Percentiles rank a stretch among this genome's conserved stretches.
These are phyloP conservation scores for Lota lota DNA, from an alignment of 2,113 vertebrate genomes.

Conservation along the genomic window DNA sequence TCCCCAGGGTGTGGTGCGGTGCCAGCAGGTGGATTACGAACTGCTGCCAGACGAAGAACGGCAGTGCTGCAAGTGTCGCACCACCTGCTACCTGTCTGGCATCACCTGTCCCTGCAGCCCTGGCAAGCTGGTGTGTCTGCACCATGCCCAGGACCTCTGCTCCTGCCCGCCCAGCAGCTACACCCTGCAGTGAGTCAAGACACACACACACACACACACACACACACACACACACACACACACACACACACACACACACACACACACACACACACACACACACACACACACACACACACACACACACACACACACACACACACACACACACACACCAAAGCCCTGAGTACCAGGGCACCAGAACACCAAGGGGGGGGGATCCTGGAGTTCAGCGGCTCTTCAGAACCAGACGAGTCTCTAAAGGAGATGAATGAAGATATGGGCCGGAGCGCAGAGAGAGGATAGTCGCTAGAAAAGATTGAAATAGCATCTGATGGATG, in stretches of 20 bases:
- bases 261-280: background rate
- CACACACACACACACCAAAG: no score
- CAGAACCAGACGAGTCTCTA: no score
- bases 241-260: background rate
- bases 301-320: no score
- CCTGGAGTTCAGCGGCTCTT: no score
- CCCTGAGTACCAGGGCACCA: no score
- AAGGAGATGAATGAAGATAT: no score
- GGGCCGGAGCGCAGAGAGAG: no score
- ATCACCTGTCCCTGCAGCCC: slow-evolving; percentile 87
- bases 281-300: background rate
- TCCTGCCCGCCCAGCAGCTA: slow-evolving; percentile 81
- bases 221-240: no score
- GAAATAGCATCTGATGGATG: no score
- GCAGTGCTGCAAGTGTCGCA: slow-evolving; percentile 91
- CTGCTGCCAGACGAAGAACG: slow-evolving; percentile 90
- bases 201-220: background rate
- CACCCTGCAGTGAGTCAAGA: slow-evolving; percentile 82
- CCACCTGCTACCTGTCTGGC: slow-evolving; percentile 96
- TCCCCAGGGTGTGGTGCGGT: slow-evolving; percentile 84
- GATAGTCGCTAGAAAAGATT: no score
- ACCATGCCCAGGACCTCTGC: slow-evolving; percentile 85
- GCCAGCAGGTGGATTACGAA: slow-evolving; percentile 83
- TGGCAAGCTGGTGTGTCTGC: slow-evolving; percentile 82
- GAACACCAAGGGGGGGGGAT: no score